Evolutionary conservation across 2,797 vertebrate species (phyloP), one percentile per base, ranked within the genome.

Genomic region (Enteromius mattozi): DNA sequence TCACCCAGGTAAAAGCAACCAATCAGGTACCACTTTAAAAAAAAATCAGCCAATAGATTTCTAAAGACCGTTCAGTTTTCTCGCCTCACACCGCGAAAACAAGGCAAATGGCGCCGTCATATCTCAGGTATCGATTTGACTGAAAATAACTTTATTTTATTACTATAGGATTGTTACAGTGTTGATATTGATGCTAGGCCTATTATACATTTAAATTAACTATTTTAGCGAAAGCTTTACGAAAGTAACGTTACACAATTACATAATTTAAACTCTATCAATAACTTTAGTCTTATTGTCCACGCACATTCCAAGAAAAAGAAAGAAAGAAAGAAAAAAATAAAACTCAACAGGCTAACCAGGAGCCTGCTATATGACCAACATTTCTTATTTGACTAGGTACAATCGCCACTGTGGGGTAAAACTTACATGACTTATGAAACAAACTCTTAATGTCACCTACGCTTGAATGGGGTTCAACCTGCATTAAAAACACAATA

Each of bases 381-480:
- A 27, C n/a, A 45, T 30, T 78, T 77, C 4, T 42, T 21, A 63
- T 6, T 14, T 47, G 5, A 65, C 5, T 12, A 14, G 27, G 17
- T 72, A 69, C 76, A 30, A 65, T 75, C 1, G 24, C 12, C 24
- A 40, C 4, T 30, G 17, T 24, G 1, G n/a, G 78, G 27, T 49
- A 45, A 85, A 82, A 96, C 96, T 95, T 91, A 96, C 97, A 95
- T 87, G 93, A 94, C 93, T 94, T 97, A 92, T 96, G 94, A 90
- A 98, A 95, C 88, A 97, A 94, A 89, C 91, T 88, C 90, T 95
- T 97, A 89, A 97, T 96, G 65, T 97, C 95, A 90, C 92, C 95
- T 88, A 96, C 91, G 65, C 95, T 97, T 66, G 95, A 93, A 70
- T 95, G 91, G 45, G 96, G 96, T 91, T 97, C 96, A 90, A 97